These are phyloP conservation scores for Homalodisca vitripennis DNA, from an alignment of 1,140 invertebrate species.

Conservation along the genomic window DNA sequence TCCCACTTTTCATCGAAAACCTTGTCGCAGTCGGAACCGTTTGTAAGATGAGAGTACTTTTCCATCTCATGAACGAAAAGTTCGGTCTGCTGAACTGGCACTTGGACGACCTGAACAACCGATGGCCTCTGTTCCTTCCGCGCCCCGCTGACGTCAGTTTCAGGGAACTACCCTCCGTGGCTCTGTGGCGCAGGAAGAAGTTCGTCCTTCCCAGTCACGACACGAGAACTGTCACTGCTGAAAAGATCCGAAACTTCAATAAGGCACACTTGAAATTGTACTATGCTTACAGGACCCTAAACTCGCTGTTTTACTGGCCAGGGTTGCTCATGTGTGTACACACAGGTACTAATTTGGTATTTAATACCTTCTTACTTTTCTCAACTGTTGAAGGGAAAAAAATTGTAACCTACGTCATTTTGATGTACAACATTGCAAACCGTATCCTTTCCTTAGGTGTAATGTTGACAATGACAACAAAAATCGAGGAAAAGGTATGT, in stretches of 20 bases:
- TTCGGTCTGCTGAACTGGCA: too few species aligned
- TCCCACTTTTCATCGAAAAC: too few species aligned
- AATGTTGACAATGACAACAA: background rate
- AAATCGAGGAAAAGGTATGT: conserved; percentile 12
- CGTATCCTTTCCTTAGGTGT: background rate
- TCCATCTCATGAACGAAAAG: background rate
- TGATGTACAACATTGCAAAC: background rate
- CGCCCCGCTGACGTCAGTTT: too few species aligned
- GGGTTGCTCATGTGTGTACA: background rate
- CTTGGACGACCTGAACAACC: too few species aligned
- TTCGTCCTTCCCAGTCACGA: conserved; percentile 6
- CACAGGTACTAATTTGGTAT: background rate
- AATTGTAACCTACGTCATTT: background rate
- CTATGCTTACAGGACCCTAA: conserved; percentile 1
- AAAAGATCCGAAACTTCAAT: background rate
- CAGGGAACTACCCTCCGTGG: too few species aligned
- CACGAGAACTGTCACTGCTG: background rate
- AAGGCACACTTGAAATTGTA: background rate
- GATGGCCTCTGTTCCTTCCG: too few species aligned
- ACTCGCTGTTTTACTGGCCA: too few species aligned
- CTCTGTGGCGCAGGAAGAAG: too few species aligned
- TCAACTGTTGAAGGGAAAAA: background rate
- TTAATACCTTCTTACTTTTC: background rate
- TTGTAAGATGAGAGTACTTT: background rate
- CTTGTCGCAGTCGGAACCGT: too few species aligned